Percentiles rank a stretch among this genome's conserved stretches.
These are phyloP conservation scores for Orbicella faveolata DNA, from an alignment of 64 coral and sea anemone genomes.

Conservation along the genomic window DNA sequence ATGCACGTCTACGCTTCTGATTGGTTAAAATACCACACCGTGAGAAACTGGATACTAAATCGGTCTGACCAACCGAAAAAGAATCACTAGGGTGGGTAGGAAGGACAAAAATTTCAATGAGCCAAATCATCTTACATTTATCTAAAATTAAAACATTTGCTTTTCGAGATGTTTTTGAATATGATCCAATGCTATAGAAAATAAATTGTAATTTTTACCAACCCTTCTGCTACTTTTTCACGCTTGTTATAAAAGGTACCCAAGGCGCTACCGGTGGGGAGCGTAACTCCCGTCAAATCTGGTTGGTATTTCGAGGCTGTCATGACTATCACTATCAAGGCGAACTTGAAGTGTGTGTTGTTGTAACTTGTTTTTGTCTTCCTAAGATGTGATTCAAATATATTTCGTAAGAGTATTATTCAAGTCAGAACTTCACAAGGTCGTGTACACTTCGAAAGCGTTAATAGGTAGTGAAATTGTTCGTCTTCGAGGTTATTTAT, in stretches of 20 bases:
- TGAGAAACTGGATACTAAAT: background rate
- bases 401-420: background rate
- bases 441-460: background rate
- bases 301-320: background rate
- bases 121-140: background rate
- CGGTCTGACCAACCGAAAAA: background rate
- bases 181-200: background rate
- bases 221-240: background rate
- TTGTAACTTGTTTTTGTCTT: slow-evolving; percentile 33
- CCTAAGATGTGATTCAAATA: slow-evolving; percentile 25
- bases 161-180: background rate
- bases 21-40: slow-evolving; percentile 9
- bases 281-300: background rate
- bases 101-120: background rate
- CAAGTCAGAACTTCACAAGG: background rate
- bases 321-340: slow-evolving; percentile 10
- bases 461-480: background rate
- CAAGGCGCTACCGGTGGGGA: background rate
- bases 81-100: slow-evolving; percentile 2
- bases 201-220: background rate
- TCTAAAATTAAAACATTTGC: background rate
- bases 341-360: background rate
- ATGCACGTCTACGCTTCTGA: slow-evolving; percentile 20
- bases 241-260: background rate
- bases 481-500: background rate